Evolutionary conservation across 2,888 invertebrate genomes (phyloP), one percentile per base, ranked within the genome.

Genomic region (Lymantria dispar): DNA sequence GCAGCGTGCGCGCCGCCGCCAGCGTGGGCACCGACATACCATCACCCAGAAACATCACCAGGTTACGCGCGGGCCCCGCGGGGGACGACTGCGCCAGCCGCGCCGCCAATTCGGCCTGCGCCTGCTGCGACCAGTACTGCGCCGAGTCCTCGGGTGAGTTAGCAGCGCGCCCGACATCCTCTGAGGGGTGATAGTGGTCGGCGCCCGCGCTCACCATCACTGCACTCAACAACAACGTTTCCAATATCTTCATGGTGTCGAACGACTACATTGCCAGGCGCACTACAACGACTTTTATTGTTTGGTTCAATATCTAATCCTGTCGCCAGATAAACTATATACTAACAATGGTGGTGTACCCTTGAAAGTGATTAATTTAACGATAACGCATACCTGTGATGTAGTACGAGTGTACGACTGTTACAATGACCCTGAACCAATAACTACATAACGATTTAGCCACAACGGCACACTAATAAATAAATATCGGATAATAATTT

Each of bases 1-100:
- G 89, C 62, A 93, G 92, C 36, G 94, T 93, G 62, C 95, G 90
- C 29, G 94, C 92, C 0, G 94, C 95, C 7, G 94, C 92, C 46
- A 95, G 80, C 5, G 95, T 95, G 1, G 94, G 89, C 46, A 95
- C 80, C 13, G 95, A 94, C 95, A 96, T 95, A 40, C 95, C 96
- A 76, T 96, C 96, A 8, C 95, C 96, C 52, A 96, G 77, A 77
- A 95, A 95, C 76, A 95, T 84, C 44, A 96, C 94, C 9, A 95
- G 84, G 79, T 95, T 95, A 44, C 76, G 74, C 39, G 81, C 85
- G 52, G 83, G 62, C 48, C 50, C 30, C 29, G 15, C 14, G 43
- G 48, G 47, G 39, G 54, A 56, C 10, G 14, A 44, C 0, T 52
- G 56, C 7, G 52, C 48, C 12, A 62, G 52, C 11, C 92, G 85